Evolutionary conservation across 2,113 vertebrate genomes (phyloP).

Genomic region (Melospiza georgiana): DNA sequence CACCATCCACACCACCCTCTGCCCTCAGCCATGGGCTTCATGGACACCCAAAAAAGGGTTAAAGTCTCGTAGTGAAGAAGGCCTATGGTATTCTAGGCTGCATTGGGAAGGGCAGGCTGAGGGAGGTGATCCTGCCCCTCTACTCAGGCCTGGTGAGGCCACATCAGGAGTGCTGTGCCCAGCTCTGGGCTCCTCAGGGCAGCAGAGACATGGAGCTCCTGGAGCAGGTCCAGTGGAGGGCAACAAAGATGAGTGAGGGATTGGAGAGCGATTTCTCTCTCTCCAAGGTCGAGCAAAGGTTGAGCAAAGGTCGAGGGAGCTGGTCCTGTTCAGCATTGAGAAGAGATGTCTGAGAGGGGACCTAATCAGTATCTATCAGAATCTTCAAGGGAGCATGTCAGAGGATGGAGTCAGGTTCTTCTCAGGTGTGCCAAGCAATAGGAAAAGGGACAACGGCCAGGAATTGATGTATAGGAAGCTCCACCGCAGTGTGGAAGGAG

Average conservation of each 20-base stretch:
- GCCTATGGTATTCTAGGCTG: not conserved
- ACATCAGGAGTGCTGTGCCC: not conserved
- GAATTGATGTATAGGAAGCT: not conserved
- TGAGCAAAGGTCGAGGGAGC: not conserved
- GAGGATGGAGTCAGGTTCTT: not conserved
- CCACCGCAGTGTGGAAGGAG: not conserved
- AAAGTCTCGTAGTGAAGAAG: not conserved
- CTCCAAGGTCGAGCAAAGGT: no score
- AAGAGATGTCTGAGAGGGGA: not conserved
- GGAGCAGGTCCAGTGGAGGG: not conserved
- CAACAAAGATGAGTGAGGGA: not conserved
- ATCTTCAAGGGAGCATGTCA: not conserved
- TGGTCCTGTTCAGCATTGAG: not conserved
- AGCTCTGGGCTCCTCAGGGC: not conserved
- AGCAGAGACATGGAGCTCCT: not conserved
- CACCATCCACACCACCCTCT: not conserved
- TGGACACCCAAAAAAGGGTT: not conserved
- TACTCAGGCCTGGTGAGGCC: not conserved
- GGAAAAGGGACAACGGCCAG: not conserved
- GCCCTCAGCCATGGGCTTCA: accelerated
- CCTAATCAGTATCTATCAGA: not conserved
- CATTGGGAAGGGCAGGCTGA: not conserved
- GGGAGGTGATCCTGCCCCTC: not conserved
- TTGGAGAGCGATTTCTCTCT: not conserved
- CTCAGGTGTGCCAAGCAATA: not conserved